Evolutionary conservation across 2,888 invertebrate species (phyloP).

Genomic region (Myopa testacea): DNA sequence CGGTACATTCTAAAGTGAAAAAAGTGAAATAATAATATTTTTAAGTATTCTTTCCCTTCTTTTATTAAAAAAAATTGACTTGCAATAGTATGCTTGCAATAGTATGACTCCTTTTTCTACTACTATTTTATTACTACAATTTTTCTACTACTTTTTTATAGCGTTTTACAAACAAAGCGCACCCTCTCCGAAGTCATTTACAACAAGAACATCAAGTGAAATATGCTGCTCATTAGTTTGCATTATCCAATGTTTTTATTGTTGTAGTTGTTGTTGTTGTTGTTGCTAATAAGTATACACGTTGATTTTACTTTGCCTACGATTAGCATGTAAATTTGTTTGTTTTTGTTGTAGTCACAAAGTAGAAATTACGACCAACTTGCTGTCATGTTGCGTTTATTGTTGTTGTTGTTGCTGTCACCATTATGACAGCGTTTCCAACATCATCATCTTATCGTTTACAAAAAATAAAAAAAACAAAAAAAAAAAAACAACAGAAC

Average conservation of each 20-base stretch:
- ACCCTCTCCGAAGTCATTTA: background rate
- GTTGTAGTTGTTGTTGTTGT: conserved; percentile 16
- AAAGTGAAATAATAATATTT: background rate
- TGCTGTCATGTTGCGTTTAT: conserved; percentile 8
- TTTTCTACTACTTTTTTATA: background rate
- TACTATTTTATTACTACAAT: background rate
- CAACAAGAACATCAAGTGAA: conserved; percentile 15
- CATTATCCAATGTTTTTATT: conserved; percentile 11
- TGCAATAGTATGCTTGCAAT: background rate
- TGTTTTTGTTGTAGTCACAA: conserved; percentile 28
- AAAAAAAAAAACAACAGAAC: too few species aligned
- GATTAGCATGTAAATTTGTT: conserved; percentile 36
- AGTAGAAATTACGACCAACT: background rate
- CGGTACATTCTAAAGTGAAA: too few species aligned
- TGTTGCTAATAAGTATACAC: conserved; percentile 4
- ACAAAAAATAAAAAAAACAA: background rate
- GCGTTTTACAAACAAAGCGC: background rate
- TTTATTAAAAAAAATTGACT: background rate
- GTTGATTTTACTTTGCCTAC: background rate
- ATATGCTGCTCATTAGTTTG: conserved; percentile 35
- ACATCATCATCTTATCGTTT: background rate
- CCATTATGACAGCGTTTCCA: too few species aligned
- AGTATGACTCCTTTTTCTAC: background rate
- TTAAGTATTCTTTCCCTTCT: background rate
- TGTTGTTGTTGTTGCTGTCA: conserved; percentile 5